A percentile compares a stretch with the other conserved stretches of the same genome.
These are phyloP conservation scores for Papilio aristodemus DNA, from an alignment of 1,140 invertebrate genomes.

Conservation along the genomic window DNA sequence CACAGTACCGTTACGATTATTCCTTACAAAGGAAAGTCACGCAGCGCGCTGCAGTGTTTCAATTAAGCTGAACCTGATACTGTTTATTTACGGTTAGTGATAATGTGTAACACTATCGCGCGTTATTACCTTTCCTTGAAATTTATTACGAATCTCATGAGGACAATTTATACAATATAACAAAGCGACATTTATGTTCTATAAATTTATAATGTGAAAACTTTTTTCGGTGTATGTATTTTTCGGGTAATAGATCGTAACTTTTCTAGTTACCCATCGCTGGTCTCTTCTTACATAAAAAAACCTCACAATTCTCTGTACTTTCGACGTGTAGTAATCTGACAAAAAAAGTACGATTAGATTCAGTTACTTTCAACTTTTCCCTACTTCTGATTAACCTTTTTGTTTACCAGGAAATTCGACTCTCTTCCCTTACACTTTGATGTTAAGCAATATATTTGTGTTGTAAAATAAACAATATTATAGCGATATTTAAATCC, in stretches of 20 bases:
- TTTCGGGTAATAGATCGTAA: background rate
- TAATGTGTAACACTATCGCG: conserved; percentile 9
- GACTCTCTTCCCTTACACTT: background rate
- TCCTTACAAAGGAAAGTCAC: conserved; percentile 26
- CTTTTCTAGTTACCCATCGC: too few species aligned
- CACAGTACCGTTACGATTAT: conserved; percentile 22
- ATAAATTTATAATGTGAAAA: background rate
- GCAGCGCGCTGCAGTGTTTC: conserved; percentile 11
- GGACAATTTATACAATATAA: conserved; percentile 12
- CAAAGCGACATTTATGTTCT: background rate
- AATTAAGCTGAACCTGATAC: conserved; percentile 14
- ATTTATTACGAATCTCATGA: background rate
- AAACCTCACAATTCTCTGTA: too few species aligned
- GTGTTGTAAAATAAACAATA: background rate
- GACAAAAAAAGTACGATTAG: too few species aligned
- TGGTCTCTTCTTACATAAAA: too few species aligned
- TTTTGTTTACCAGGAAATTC: background rate
- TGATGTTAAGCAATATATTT: background rate
- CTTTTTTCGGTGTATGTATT: background rate
- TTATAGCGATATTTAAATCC: background rate
- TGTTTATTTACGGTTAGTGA: conserved; percentile 21
- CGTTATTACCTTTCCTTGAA: background rate
- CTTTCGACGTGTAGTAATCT: too few species aligned
- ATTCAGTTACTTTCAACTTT: background rate
- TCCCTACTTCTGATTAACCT: background rate